Evolutionary conservation across 1,140 invertebrate genomes (phyloP), one percentile per base, ranked within the genome.

Genomic region (Achatina immaculata): DNA sequence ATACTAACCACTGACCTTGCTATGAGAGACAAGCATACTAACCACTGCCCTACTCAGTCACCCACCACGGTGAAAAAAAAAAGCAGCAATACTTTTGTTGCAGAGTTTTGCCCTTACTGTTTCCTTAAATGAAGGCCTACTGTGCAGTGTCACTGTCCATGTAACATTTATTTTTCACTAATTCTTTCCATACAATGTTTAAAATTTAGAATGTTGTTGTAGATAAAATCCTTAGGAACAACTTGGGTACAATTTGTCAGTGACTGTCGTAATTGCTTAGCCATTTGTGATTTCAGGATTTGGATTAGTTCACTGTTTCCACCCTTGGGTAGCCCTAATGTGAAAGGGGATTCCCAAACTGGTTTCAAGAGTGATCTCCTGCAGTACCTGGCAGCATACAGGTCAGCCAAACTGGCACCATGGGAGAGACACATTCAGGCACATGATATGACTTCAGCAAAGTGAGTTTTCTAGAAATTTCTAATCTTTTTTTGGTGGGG

Each of bases 331-430:
- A 62, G 78, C 31, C 62, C 81, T 19, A 72, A 65, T n/a, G 65
- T 51, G 14, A 75, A 80, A 55, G 96, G 96, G 2, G 96, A 98
- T 83, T 96, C 96, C 45, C 91, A 92, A 0, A 98, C 97, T 0
- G 92, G 93, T 68, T 99, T 99, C 89, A 97, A 97, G 91, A 92
- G 92, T n/a, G 94, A 95, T 89, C 91, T 99, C 0, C 88, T 97
- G n/a, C 92, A 94, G 2, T 99, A 99, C 90, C 88, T 99, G 3
- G 89, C 92, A 38, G 92, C 94, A 66, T 99, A 98, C 89, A 94
- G 94, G 76, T 86, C 94, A 62, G 91, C 93, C 0, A 91, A 93
- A 75, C 88, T 98, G 21, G 92, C 93, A 24, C 93, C 93, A 0
- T 98, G 96, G 95, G 93, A 95, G 28, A 92, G 94, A 16, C 90